phyloP scores from a whole-genome alignment of 2,113 vertebrate species.

The Crotalus tigris region DNA sequence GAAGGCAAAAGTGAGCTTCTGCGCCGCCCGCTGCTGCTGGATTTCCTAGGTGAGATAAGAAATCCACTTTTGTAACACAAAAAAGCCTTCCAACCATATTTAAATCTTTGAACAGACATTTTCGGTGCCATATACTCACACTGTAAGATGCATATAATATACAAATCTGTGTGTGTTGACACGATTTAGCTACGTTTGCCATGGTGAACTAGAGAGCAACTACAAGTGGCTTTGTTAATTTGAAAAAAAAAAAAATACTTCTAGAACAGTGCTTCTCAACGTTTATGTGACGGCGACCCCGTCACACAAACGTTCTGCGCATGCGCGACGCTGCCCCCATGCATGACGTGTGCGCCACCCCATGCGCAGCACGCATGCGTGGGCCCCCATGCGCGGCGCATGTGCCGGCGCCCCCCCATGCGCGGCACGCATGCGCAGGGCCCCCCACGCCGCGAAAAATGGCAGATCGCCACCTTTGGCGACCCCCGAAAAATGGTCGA shows the following conservation, averaged over 20 bases:
- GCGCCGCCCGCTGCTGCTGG: slow-evolving; percentile 95
- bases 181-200: neutral
- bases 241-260: neutral
- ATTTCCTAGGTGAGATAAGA: slow-evolving; percentile 80
- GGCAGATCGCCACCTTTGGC: too few species aligned
- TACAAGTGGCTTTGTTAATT: neutral
- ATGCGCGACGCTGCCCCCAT: too few species aligned
- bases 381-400: too few species aligned
- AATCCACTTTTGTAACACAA: neutral
- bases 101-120: neutral
- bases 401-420: too few species aligned
- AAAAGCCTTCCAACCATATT: neutral
- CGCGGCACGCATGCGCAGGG: too few species aligned
- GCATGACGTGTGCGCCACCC: too few species aligned
- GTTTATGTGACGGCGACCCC: too few species aligned
- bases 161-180: neutral
- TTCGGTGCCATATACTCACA: neutral
- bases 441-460: too few species aligned
- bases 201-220: neutral
- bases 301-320: too few species aligned
- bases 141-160: neutral
- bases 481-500: too few species aligned
- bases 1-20: slow-evolving; percentile 98
- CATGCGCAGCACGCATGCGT: too few species aligned
- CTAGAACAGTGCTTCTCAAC: neutral